phyloP scores from a whole-genome alignment of 2,888 invertebrate genomes.

The Adela reaumurella region DNA sequence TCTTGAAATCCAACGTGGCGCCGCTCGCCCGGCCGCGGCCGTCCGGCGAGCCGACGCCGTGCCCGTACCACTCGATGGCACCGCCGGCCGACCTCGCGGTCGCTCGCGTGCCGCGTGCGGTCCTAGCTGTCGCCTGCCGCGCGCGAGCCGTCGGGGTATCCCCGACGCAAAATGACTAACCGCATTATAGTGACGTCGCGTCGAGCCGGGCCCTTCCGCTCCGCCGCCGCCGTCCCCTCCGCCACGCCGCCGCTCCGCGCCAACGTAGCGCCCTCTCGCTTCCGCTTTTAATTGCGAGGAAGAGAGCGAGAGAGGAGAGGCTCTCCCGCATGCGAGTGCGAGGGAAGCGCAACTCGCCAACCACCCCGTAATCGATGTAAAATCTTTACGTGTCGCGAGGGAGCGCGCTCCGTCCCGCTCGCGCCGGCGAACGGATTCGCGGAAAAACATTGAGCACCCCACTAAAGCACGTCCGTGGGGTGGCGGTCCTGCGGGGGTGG shows the following conservation, averaged over 20 bases:
- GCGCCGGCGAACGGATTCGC: conserved; percentile 14
- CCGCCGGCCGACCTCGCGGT: conserved; percentile 23
- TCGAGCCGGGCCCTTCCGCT: conserved; percentile 6
- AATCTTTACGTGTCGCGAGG: conserved; percentile 28
- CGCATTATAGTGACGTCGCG: conserved; percentile 58
- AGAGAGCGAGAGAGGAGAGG: conserved; percentile 47
- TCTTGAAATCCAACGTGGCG: conserved; percentile 84
- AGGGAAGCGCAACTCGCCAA: conserved; percentile 39
- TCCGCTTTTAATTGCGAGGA: conserved; percentile 43
- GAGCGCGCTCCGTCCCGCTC: conserved; percentile 42
- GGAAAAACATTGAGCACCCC: background rate
- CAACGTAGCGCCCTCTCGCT: conserved; percentile 20
- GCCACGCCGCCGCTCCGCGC: conserved; percentile 29
- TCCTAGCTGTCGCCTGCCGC: conserved; percentile 42
- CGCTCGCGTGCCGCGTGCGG: conserved; percentile 48
- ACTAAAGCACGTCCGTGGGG: background rate
- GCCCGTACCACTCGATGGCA: conserved; percentile 27
- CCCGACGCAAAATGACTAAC: conserved; percentile 64
- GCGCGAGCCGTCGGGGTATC: conserved; percentile 58
- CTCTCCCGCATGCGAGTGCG: conserved; percentile 38
- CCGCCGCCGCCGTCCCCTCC: conserved; percentile 7
- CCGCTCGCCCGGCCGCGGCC: conserved; percentile 33
- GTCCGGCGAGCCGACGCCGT: conserved; percentile 21
- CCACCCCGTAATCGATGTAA: conserved; percentile 48
- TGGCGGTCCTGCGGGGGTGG: conserved; percentile 3